A percentile compares a stretch with the other conserved stretches of the same genome.
Conservation (phyloP, 92 coral and sea anemone species). For the Umimayanthus chanpuru region DNA sequence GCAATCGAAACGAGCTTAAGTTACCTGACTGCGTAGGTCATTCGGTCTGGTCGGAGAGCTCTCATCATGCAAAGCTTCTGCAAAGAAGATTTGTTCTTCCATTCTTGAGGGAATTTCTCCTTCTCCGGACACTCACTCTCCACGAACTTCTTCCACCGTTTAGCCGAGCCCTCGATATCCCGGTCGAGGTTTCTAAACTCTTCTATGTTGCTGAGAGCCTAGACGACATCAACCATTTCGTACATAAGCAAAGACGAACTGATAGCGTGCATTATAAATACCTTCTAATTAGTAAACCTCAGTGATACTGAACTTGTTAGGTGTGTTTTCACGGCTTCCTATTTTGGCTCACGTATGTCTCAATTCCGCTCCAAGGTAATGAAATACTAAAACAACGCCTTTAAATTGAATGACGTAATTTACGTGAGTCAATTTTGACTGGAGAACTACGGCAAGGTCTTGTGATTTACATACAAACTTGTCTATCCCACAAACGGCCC, state of each 20-base stretch:
- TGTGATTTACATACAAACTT: background rate
- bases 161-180: constrained; percentile 99
- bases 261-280: background rate
- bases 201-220: constrained; percentile 94
- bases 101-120: constrained; percentile 99
- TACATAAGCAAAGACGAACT: background rate
- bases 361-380: too few species aligned
- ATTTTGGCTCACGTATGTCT: too few species aligned
- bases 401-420: background rate
- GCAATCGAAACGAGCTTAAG: background rate
- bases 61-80: constrained; percentile 99
- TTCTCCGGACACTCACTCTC: constrained; percentile 99
- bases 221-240: background rate
- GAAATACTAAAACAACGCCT: too few species aligned
- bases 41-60: constrained; percentile 97
- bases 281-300: background rate
- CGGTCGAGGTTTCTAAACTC: constrained; percentile 98
- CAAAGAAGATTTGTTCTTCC: constrained; percentile 95
- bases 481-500: background rate
- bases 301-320: background rate
- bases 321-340: too few species aligned
- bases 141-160: constrained; percentile 99
- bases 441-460: background rate
- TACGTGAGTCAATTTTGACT: background rate
- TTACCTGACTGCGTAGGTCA: constrained; percentile 99